A percentile compares a stretch with the other conserved stretches of the same genome.
phyloP scores from a whole-genome alignment of 1,140 invertebrate species.

The Drosophila athabasca region DNA sequence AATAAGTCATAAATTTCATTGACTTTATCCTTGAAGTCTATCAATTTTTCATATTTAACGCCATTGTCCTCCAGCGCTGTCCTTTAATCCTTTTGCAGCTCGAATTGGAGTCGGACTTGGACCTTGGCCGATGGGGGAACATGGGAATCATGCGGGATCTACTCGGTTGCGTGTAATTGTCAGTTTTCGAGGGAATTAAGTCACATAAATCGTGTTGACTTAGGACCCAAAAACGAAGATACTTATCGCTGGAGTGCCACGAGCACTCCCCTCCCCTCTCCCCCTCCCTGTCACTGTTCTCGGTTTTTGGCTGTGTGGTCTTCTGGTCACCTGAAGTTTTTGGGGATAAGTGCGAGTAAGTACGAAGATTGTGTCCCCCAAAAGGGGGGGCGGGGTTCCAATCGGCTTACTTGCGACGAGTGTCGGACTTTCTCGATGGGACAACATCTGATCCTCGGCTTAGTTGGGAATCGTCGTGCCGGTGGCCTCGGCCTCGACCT shows the following conservation, averaged over 20 bases:
- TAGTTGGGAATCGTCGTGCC: not conserved
- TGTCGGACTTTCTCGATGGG: not conserved
- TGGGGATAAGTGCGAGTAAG: constrained; percentile 13
- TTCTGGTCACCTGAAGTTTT: constrained; percentile 15
- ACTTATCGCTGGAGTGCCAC: constrained; percentile 43
- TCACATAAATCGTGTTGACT: constrained; percentile 66
- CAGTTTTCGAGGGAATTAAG: constrained; percentile 58
- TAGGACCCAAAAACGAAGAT: constrained; percentile 30
- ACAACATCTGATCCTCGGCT: constrained; percentile 9
- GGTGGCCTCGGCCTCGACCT: not conserved
- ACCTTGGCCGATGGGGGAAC: not conserved
- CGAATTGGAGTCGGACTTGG: not conserved
- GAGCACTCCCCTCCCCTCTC: not conserved
- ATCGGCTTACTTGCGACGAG: constrained; percentile 19
- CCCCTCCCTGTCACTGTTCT: not conserved
- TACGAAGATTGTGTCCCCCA: not conserved
- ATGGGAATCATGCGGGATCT: constrained; percentile 63
- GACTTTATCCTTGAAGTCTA: constrained; percentile 70
- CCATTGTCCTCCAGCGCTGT: constrained; percentile 50
- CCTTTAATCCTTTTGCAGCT: constrained; percentile 59
- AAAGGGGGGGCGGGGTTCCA: constrained; percentile 7
- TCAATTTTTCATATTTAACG: constrained; percentile 74
- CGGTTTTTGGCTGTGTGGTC: constrained; percentile 35
- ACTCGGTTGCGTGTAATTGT: constrained; percentile 48
- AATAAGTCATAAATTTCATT: constrained; percentile 80